phyloP scores from a whole-genome alignment of 2,113 vertebrate genomes.

The Ptyas mucosa region DNA sequence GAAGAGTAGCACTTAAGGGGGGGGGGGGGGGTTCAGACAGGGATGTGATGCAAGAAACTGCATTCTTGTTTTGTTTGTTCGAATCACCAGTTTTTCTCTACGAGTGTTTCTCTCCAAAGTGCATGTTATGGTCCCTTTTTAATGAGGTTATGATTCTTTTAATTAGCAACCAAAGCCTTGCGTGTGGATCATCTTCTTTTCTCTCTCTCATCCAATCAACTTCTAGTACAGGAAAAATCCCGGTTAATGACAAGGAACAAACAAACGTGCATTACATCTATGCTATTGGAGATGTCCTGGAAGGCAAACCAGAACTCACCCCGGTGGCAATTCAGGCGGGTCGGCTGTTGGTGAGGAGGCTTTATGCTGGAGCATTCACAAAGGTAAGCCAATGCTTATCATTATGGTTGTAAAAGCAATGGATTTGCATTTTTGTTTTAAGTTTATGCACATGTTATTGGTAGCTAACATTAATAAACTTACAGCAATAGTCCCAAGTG shows the following conservation, averaged over 20 bases:
- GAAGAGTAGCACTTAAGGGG: neutral
- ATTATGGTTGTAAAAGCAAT: neutral
- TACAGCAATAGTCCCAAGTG: neutral
- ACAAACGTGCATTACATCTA: constrained; percentile 78
- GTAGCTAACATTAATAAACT: neutral
- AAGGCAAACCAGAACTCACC: constrained; percentile 75
- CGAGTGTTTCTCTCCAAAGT: neutral
- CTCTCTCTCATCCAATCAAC: neutral
- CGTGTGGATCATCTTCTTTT: neutral
- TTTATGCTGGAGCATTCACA: constrained; percentile 66
- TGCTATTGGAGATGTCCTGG: constrained; percentile 76
- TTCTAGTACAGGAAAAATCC: constrained; percentile 78
- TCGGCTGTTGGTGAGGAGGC: constrained; percentile 70
- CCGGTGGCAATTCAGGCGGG: constrained; percentile 83
- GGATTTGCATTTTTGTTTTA: neutral
- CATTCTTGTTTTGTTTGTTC: neutral
- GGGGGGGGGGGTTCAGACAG: too few species aligned
- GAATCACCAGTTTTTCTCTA: neutral
- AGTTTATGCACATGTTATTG: neutral
- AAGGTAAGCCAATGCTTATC: constrained; percentile 64
- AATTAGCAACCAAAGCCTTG: neutral
- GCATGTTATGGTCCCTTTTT: neutral
- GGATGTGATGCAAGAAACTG: neutral
- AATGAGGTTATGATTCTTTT: neutral
- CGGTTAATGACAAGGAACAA: constrained; percentile 78